Evolutionary conservation across 2,888 invertebrate species (phyloP).

Genomic region (Tinea pellionella): DNA sequence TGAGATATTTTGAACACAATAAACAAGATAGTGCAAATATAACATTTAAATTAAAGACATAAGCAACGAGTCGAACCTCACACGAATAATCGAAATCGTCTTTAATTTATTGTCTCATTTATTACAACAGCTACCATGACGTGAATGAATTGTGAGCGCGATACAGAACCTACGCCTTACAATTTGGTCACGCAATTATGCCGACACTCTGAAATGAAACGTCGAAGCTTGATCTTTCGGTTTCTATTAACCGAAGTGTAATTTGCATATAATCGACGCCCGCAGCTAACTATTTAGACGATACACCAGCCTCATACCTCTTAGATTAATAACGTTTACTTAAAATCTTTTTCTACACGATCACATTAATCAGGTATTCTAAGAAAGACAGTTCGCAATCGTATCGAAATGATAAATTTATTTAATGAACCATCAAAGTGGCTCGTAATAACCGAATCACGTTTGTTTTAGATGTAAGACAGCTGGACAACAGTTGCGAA

Average conservation of each 20-base stretch:
- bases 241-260: constrained; percentile 33
- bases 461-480: constrained; percentile 41
- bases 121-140: constrained; percentile 35
- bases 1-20: too few relatives aligned
- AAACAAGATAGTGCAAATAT: too few relatives aligned
- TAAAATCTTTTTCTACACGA: constrained; percentile 21
- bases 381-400: constrained; percentile 35
- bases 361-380: not conserved
- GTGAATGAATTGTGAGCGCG: constrained; percentile 41
- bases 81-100: constrained; percentile 38
- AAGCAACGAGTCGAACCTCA: not conserved
- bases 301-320: constrained; percentile 7
- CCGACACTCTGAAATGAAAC: constrained; percentile 27
- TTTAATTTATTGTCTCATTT: constrained; percentile 47
- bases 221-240: constrained; percentile 31
- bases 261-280: constrained; percentile 39
- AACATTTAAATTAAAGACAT: too few relatives aligned
- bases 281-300: constrained; percentile 10
- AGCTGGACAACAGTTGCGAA: constrained; percentile 41
- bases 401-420: constrained; percentile 53
- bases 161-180: constrained; percentile 36
- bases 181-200: constrained; percentile 52
- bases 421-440: constrained; percentile 56
- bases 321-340: constrained; percentile 21
- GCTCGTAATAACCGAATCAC: constrained; percentile 54